Evolutionary conservation across 2,888 invertebrate species (phyloP).

Genomic region (Dioctria linearis): DNA sequence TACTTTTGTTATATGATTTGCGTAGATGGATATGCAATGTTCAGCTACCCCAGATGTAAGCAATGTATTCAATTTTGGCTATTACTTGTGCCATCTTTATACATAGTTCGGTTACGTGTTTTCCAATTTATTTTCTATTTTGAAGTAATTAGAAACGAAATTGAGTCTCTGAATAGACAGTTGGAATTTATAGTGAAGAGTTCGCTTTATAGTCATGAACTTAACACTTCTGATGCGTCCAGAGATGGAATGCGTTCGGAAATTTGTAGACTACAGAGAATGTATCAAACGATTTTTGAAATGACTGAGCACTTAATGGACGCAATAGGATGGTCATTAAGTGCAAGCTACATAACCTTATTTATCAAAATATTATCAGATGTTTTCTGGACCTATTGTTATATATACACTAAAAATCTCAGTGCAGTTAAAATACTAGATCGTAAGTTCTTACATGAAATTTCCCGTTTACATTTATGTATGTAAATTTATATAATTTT

Average conservation of each 20-base stretch:
- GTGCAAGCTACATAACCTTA: neutral
- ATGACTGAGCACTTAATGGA: constrained; percentile 19
- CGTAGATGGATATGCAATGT: neutral
- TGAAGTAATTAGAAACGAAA: neutral
- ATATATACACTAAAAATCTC: neutral
- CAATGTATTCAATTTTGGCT: neutral
- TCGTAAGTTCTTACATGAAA: too few relatives aligned
- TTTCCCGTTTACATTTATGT: neutral
- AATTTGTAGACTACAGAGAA: constrained; percentile 6
- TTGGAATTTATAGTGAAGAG: neutral
- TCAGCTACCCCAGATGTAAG: neutral
- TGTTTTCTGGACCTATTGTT: constrained; percentile 34
- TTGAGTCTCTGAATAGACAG: constrained; percentile 3
- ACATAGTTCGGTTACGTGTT: neutral
- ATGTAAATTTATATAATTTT: neutral
- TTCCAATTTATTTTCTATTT: neutral
- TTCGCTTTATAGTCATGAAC: neutral
- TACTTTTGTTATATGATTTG: neutral
- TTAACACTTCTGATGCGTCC: neutral
- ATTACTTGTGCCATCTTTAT: neutral
- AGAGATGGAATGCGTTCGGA: neutral
- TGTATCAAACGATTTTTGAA: constrained; percentile 26
- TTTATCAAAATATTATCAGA: constrained; percentile 14
- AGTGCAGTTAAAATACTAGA: too few relatives aligned
- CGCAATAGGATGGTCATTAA: constrained; percentile 20